Evolutionary conservation across 2,797 vertebrate genomes (phyloP).

Genomic region (Anguilla anguilla): DNA sequence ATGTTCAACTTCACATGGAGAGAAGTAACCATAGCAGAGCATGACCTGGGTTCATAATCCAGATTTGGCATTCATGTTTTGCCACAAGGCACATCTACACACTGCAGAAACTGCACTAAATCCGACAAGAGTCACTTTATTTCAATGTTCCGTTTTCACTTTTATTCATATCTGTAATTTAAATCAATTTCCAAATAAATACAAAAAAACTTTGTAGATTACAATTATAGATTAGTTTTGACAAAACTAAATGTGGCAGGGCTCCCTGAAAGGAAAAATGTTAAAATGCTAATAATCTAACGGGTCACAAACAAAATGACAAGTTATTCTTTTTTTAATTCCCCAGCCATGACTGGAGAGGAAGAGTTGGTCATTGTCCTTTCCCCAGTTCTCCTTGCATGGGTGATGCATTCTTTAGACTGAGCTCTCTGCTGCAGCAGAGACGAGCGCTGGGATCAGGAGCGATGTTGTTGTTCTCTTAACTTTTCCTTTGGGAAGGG

Average conservation of each 20-base stretch:
- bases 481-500: conserved; percentile 6
- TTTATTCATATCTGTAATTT: background rate
- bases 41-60: background rate
- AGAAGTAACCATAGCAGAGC: background rate
- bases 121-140: background rate
- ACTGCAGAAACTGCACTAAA: background rate
- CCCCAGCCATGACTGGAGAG: background rate
- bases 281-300: background rate
- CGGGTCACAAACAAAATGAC: background rate
- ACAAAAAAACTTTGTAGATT: background rate
- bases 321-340: background rate
- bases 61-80: background rate
- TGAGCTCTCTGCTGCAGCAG: background rate
- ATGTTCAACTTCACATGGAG: background rate
- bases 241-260: background rate
- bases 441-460: background rate
- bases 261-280: background rate
- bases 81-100: background rate
- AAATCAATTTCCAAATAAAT: background rate
- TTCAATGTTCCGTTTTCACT: background rate
- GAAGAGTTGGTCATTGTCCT: background rate
- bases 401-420: background rate
- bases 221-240: background rate
- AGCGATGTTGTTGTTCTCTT: background rate
- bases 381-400: background rate